A percentile compares a stretch with the other conserved stretches of the same genome.
phyloP scores from a whole-genome alignment of 2,888 invertebrate species.

The Nemotelus pantherinus region DNA sequence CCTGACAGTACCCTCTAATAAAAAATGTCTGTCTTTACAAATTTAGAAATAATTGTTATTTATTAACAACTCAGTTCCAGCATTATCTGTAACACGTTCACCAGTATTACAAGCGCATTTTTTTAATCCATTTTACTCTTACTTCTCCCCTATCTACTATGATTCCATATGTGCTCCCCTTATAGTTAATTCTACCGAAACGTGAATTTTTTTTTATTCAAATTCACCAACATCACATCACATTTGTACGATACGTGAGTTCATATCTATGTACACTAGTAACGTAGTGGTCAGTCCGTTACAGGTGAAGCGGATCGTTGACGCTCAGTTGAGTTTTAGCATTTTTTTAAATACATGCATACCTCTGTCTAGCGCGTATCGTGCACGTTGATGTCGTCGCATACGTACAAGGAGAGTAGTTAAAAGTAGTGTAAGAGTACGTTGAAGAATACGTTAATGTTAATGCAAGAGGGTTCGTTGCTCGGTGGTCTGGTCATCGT shows the following conservation, averaged over 20 bases:
- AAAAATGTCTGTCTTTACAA: too few relatives aligned
- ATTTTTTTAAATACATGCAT: neutral
- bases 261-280: neutral
- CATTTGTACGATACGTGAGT: too few relatives aligned
- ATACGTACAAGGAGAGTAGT: neutral
- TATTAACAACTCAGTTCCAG: too few relatives aligned
- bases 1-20: too few relatives aligned
- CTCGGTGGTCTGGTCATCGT: neutral
- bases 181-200: neutral
- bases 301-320: conserved; percentile 44
- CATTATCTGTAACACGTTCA: too few relatives aligned
- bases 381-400: neutral
- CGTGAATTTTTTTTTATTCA: neutral
- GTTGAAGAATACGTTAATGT: neutral
- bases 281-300: conserved; percentile 34
- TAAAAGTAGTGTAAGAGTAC: conserved; percentile 1
- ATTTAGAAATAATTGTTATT: too few relatives aligned
- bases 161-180: neutral
- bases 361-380: neutral
- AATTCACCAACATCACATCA: conserved; percentile 1
- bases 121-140: neutral
- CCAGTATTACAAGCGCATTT: too few relatives aligned
- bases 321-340: conserved; percentile 32
- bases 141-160: neutral
- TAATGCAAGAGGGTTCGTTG: conserved; percentile 40